A percentile compares a stretch with the other conserved stretches of the same genome.
phyloP scores from a whole-genome alignment of 2,888 invertebrate species.

The Fissipunctia ypsillon region DNA sequence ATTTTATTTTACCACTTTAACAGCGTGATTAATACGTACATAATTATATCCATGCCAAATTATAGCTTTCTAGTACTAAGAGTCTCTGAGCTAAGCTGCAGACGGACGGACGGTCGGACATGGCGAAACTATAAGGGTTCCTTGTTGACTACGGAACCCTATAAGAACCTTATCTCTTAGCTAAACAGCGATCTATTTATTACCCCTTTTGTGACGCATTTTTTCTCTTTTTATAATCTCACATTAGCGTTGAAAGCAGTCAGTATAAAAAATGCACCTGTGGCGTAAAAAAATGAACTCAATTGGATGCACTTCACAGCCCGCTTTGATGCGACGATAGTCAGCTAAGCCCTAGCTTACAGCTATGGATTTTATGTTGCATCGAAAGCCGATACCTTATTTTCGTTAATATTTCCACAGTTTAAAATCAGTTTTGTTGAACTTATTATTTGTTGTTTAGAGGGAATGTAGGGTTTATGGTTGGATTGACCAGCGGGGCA shows the following conservation, averaged over 20 bases:
- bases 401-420: background rate
- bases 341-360: background rate
- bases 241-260: slow-evolving; percentile 19
- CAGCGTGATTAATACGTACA: too few relatives aligned
- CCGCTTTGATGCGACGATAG: slow-evolving; percentile 7
- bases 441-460: background rate
- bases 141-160: background rate
- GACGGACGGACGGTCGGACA: background rate
- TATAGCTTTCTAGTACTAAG: too few relatives aligned
- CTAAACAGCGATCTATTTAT: background rate
- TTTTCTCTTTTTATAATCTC: slow-evolving; percentile 20
- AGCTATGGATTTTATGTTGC: background rate
- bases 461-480: background rate
- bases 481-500: too few relatives aligned
- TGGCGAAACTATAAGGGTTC: background rate
- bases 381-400: background rate
- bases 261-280: slow-evolving; percentile 34
- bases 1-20: too few relatives aligned
- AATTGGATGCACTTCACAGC: slow-evolving; percentile 45
- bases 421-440: background rate
- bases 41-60: too few relatives aligned
- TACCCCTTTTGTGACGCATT: background rate
- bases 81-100: too few relatives aligned
- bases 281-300: slow-evolving; percentile 38
- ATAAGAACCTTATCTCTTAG: background rate